Conservation (phyloP, 2,113 vertebrate species). For the Corynorhinus townsendii region DNA sequence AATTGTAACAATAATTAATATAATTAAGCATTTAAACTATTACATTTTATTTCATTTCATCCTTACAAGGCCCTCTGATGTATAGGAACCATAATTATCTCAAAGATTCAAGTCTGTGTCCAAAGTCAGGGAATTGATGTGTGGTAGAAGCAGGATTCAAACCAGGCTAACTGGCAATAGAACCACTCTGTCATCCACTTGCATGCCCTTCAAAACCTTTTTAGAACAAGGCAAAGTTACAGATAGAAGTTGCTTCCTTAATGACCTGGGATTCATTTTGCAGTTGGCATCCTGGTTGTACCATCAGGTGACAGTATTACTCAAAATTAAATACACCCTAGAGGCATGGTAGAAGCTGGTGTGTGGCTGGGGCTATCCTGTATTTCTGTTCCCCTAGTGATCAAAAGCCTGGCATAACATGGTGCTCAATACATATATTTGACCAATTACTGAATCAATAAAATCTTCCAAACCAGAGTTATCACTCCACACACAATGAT, state of each 20-base stretch:
- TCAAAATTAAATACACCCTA: background rate
- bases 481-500: background rate
- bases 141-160: background rate
- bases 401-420: background rate
- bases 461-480: background rate
- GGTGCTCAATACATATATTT: background rate
- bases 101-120: background rate
- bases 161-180: background rate
- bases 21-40: background rate
- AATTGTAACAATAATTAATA: background rate
- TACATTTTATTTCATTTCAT: background rate
- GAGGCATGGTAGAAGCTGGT: background rate
- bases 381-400: background rate
- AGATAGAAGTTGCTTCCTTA: background rate
- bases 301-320: background rate
- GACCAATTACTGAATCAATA: background rate
- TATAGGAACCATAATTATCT: background rate
- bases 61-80: background rate
- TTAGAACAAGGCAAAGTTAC: background rate
- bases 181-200: background rate
- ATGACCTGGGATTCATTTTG: background rate
- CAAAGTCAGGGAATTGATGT: background rate
- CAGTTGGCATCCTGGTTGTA: background rate
- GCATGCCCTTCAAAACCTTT: background rate
- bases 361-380: background rate